phyloP scores from a whole-genome alignment of 1,140 invertebrate species.

The Pentalonia nigronervosa region DNA sequence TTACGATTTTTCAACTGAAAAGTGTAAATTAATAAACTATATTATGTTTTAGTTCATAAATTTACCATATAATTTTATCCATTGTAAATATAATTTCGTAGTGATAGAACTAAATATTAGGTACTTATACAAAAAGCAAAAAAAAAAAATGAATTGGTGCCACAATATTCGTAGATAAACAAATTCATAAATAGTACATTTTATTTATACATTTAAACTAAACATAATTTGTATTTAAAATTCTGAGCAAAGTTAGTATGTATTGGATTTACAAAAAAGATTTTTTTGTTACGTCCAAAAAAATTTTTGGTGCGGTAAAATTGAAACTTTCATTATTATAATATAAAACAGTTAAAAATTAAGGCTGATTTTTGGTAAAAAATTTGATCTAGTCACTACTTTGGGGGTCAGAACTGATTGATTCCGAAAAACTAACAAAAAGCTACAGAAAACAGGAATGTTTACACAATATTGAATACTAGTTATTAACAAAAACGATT shows the following conservation, averaged over 20 bases:
- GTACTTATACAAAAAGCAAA: not conserved
- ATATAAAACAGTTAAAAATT: no score
- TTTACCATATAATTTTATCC: not conserved
- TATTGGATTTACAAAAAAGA: no score
- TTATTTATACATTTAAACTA: not conserved
- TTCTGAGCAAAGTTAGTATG: not conserved
- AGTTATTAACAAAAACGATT: not conserved
- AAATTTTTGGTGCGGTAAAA: no score
- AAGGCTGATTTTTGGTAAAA: not conserved
- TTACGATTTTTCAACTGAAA: not conserved
- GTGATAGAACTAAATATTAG: not conserved
- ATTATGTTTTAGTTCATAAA: not conserved
- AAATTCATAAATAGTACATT: not conserved
- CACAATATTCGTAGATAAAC: not conserved
- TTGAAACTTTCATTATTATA: no score
- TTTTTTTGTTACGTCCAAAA: no score
- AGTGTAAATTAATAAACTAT: not conserved
- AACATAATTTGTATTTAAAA: not conserved
- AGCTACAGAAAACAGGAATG: not conserved
- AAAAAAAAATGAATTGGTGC: no score
- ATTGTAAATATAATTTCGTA: not conserved
- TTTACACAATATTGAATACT: not conserved
- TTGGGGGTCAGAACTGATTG: not conserved
- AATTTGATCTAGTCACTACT: not conserved
- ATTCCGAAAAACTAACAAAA: not conserved